Evolutionary conservation across 2,113 vertebrate species (phyloP).

Genomic region (Alethe castanea): DNA sequence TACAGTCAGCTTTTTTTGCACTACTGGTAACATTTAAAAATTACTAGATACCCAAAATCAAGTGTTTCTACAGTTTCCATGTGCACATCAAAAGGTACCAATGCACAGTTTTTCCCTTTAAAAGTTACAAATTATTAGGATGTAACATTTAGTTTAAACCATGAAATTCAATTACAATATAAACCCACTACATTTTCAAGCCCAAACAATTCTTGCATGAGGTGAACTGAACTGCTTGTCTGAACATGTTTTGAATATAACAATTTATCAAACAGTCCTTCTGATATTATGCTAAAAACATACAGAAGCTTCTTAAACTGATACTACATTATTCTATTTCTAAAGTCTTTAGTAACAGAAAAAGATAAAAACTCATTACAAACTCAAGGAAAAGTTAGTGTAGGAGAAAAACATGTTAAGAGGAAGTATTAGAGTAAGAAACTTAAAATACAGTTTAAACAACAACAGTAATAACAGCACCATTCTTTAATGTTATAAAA

Average conservation of each 20-base stretch:
- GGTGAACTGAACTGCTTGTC: background rate
- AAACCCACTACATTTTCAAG: background rate
- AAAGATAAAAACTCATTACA: background rate
- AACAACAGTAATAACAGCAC: background rate
- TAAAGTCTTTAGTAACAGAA: background rate
- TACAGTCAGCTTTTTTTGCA: background rate
- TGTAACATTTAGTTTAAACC: background rate
- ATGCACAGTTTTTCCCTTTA: background rate
- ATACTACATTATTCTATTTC: background rate
- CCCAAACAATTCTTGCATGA: background rate
- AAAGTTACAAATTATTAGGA: background rate
- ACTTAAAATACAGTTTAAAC: background rate
- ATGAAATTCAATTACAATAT: background rate
- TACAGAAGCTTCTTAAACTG: background rate
- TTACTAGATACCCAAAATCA: background rate
- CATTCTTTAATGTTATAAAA: background rate
- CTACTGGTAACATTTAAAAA: background rate
- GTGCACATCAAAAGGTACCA: background rate
- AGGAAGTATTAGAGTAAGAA: background rate
- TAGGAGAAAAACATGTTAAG: background rate
- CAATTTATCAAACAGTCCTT: background rate
- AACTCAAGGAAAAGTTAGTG: background rate
- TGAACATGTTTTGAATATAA: background rate
- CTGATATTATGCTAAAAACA: background rate
- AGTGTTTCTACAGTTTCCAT: background rate